Base-by-base conservation (phyloP, 1,140 invertebrate species). In the Arion vulgaris region DNA sequence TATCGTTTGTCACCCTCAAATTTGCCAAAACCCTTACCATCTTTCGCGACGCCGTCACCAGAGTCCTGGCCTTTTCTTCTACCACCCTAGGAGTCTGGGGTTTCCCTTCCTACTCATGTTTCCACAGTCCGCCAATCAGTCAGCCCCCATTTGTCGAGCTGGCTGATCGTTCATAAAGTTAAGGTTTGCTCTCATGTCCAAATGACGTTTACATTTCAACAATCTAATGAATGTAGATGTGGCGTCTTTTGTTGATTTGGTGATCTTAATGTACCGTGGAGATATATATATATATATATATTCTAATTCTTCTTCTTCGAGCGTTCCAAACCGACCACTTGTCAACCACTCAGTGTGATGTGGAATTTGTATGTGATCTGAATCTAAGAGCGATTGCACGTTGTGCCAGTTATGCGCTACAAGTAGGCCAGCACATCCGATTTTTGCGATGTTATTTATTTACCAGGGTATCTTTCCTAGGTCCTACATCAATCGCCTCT, bases 61-160 rank as follows among this genome's bases (percentile, higher is more conserved):
- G n/a, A n/a, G 17, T 32, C 17, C n/a, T 34, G 28, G 11, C 62
- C n/a, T 66, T 28, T 7, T 28, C n/a, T 66, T 28, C 28, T 66
- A 66, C n/a, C n/a, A 13, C 62, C n/a, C 62, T 28, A 28, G 28
- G 62, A 66, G 62, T 17, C 2, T 28, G 62, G n/a, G n/a, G n/a
- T 23, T 32, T 28, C 62, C 17, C 62, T 66, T 28, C 62, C n/a
- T 32, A 7, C 62, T 66, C 62, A 66, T 9, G 28, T 66, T 66
- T 66, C 62, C 5, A 1, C 62, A 32, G 28, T 28, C 62, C 28
- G n/a, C 62, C 62, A 66, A 66, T 66, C 62, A 32, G n/a, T 66
- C 62, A 32, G 28, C 62, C 32, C 28, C 62, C 62, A 66, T 66
- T 66, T 66, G 62, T 66, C 62, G n/a, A 66, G 62, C 28, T 66